Evolutionary conservation across 23 tunicate genomes (phyloP).

Genomic region (Styela clava): DNA sequence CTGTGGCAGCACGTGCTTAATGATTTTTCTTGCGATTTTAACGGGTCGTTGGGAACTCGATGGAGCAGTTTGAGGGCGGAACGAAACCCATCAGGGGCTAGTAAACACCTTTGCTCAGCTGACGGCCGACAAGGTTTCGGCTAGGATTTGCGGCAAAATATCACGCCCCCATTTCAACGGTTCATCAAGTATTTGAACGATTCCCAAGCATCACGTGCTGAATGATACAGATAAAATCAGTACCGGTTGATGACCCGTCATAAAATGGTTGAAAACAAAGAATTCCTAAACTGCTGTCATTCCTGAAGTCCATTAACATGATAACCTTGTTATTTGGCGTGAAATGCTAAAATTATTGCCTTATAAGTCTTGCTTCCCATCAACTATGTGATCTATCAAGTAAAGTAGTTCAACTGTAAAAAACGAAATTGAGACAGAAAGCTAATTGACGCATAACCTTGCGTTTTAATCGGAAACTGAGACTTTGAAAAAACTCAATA

Average conservation of each 20-base stretch:
- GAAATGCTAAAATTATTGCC: background rate
- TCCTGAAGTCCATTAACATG: slow-evolving; percentile 1
- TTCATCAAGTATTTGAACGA: slow-evolving; percentile 2
- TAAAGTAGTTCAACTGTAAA: too few species aligned
- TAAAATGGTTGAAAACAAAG: slow-evolving; percentile 7
- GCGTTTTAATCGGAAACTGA: too few species aligned
- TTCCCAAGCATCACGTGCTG: slow-evolving; percentile 28
- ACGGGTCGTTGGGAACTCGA: slow-evolving; percentile 21
- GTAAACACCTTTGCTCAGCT: slow-evolving; percentile 23
- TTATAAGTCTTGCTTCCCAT: too few species aligned
- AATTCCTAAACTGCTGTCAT: slow-evolving; percentile 4
- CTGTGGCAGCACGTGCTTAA: slow-evolving; percentile 1
- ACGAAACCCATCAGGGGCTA: slow-evolving; percentile 8
- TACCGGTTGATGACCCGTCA: slow-evolving; percentile 10
- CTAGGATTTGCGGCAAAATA: slow-evolving; percentile 21
- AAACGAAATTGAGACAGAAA: too few species aligned
- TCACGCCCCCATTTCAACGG: slow-evolving; percentile 13
- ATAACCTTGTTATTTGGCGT: background rate
- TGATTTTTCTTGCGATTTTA: slow-evolving; percentile 12
- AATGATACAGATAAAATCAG: background rate
- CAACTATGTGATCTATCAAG: too few species aligned
- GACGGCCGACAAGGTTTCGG: slow-evolving; percentile 13
- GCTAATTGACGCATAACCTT: too few species aligned
- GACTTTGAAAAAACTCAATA: too few species aligned
- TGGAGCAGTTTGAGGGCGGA: background rate